phyloP scores from a whole-genome alignment of 2,797 vertebrate species.

The Coendou prehensilis region DNA sequence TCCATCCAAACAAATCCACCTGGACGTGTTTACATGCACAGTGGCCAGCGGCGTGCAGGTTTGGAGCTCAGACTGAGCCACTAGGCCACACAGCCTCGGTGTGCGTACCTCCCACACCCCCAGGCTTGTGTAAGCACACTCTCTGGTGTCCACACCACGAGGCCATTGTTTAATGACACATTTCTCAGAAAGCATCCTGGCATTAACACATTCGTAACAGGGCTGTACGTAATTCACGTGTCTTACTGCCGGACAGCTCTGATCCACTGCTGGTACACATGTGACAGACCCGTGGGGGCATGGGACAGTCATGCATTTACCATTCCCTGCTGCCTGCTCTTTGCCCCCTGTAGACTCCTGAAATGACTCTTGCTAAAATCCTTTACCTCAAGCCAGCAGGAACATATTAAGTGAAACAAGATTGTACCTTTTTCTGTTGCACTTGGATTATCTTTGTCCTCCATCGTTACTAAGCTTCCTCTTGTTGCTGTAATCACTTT shows the following conservation, averaged over 20 bases:
- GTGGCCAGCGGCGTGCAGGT: background rate
- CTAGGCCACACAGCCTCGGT: rapidly evolving
- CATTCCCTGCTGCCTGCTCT: too few relatives aligned
- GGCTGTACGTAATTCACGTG: background rate
- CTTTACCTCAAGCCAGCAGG: background rate
- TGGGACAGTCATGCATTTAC: background rate
- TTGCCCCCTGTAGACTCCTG: too few relatives aligned
- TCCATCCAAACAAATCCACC: background rate
- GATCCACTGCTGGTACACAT: background rate
- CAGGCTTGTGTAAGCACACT: background rate
- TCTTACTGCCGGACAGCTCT: background rate
- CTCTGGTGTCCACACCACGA: background rate
- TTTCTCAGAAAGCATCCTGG: background rate
- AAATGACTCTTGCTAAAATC: too few relatives aligned
- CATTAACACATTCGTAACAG: background rate
- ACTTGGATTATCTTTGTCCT: background rate
- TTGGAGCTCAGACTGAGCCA: background rate
- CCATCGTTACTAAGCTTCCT: background rate
- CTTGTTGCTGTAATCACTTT: background rate
- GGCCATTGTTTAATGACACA: background rate
- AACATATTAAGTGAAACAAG: background rate
- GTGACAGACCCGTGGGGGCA: background rate
- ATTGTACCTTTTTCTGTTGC: background rate
- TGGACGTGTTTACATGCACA: background rate
- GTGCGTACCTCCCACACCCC: background rate